These are phyloP conservation scores for Otolemur garnettii DNA, from an alignment of 2,113 vertebrate species.

Conservation along the genomic window DNA sequence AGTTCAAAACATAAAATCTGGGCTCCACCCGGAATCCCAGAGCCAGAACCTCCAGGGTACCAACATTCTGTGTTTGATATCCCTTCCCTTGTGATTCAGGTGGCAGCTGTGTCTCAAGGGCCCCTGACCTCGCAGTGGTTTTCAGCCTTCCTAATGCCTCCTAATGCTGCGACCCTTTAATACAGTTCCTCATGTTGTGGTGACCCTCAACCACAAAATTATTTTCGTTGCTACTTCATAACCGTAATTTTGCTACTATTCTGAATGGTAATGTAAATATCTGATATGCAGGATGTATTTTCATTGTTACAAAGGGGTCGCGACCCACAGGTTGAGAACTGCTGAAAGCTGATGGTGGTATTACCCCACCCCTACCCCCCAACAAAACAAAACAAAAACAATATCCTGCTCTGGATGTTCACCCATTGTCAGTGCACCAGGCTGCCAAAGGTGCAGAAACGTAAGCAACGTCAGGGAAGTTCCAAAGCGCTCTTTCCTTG, in stretches of 20 bases:
- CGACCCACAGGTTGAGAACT: too few relatives aligned
- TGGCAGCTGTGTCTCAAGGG: neutral
- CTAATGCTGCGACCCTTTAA: too few relatives aligned
- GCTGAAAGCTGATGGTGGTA: neutral
- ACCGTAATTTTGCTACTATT: too few relatives aligned
- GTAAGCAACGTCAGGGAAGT: fast-evolving
- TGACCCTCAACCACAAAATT: too few relatives aligned
- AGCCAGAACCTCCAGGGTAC: neutral
- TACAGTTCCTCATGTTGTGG: too few relatives aligned
- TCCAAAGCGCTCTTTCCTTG: neutral
- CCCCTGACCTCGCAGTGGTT: neutral
- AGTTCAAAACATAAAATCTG: neutral
- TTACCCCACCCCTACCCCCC: fast-evolving
- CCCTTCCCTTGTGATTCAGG: neutral
- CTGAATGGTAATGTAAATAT: too few relatives aligned
- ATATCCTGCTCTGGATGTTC: neutral
- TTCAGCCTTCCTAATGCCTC: too few relatives aligned
- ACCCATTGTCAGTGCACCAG: neutral
- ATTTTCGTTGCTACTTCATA: too few relatives aligned
- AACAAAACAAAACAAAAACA: too few relatives aligned
- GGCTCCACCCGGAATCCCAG: neutral
- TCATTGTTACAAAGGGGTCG: too few relatives aligned
- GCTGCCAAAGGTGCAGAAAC: neutral
- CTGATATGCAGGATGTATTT: too few relatives aligned
- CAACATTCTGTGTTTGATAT: neutral